Percentiles rank a stretch among this genome's conserved stretches.
Conservation (phyloP, 2,888 invertebrate genomes). For the Brachypterus glaber region DNA sequence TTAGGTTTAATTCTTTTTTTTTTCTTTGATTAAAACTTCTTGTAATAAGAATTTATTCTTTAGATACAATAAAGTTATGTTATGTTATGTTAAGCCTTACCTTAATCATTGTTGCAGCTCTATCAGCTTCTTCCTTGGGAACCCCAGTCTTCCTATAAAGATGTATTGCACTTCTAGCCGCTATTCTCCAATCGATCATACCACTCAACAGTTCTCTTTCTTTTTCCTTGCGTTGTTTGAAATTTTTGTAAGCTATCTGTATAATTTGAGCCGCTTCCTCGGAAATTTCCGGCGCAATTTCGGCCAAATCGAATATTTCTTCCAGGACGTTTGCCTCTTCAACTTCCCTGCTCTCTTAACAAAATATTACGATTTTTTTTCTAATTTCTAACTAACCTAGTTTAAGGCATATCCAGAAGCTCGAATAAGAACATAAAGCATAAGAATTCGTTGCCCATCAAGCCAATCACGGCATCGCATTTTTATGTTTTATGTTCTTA, state of each 20-base stretch:
- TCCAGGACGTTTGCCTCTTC: slow-evolving; percentile 28
- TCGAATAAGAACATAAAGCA: too few relatives aligned
- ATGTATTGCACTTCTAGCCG: slow-evolving; percentile 35
- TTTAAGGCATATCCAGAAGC: too few relatives aligned
- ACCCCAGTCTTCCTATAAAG: slow-evolving; percentile 36
- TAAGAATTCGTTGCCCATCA: too few relatives aligned
- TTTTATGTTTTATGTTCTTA: too few relatives aligned
- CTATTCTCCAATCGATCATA: slow-evolving; percentile 38
- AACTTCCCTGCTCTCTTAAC: slow-evolving; percentile 17
- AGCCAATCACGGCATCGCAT: too few relatives aligned
- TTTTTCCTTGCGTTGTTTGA: slow-evolving; percentile 25
- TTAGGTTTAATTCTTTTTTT: too few relatives aligned
- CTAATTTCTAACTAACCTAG: too few relatives aligned
- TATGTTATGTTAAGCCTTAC: too few relatives aligned
- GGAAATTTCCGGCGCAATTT: slow-evolving; percentile 28
- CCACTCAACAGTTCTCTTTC: slow-evolving; percentile 33
- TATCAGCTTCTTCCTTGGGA: slow-evolving; percentile 34
- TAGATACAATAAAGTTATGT: too few relatives aligned
- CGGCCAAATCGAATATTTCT: slow-evolving; percentile 27
- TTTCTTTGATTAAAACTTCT: too few relatives aligned
- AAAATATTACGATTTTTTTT: too few relatives aligned
- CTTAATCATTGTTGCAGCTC: slow-evolving; percentile 38
- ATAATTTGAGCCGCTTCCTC: slow-evolving; percentile 34
- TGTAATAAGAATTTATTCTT: too few relatives aligned
- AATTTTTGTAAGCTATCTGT: slow-evolving; percentile 31